Base-by-base conservation (phyloP, 1,140 invertebrate genomes). In the Papilio glaucus region DNA sequence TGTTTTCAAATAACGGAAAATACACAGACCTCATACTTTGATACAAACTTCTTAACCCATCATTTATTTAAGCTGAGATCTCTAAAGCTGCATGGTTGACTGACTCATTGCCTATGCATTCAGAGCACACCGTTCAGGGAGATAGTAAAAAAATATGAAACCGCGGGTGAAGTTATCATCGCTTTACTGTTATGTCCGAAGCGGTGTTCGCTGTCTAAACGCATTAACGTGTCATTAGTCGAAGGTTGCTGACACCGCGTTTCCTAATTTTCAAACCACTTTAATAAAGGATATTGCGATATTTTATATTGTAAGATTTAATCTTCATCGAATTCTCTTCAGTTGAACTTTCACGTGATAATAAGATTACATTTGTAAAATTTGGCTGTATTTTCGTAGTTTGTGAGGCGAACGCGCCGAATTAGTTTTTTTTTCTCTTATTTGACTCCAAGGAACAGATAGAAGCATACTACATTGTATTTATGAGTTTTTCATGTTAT, bases 41-140 rank as follows among this genome's bases (percentile, higher is more conserved):
- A 57, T 26, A 57, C 8, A 49, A 49, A 21, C 21, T 26, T 21
- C 12, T 26, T 24, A 9, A 13, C 24, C 12, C 3, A 57, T 57
- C 9, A 57, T 24, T 57, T 21, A 33, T 6, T 33, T 33, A n/a
- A 38, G 37, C 33, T 41, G 33, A 65, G 62, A 65, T 65, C 62
- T 65, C 37, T 39, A 33, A 74, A 26, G 39, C 60, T 76, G 26
- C 68, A 85, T 78, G 85, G 78, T 86, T 77, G 82, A 86, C 87
- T 93, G 91, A 93, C 85, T 93, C 91, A 93, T 93, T 87, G 87
- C 76, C 80, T 87, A 93, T 93, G 89, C 87, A 93, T 93, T 90
- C 80, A 71, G 88, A 91, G 80, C 89, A 78, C 80, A 87, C 88
- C 82, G 87, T 86, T 91, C 82, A 85, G 82, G 85, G 79, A 89